phyloP scores from a whole-genome alignment of 2,888 invertebrate genomes.

The Hymenopus coronatus region DNA sequence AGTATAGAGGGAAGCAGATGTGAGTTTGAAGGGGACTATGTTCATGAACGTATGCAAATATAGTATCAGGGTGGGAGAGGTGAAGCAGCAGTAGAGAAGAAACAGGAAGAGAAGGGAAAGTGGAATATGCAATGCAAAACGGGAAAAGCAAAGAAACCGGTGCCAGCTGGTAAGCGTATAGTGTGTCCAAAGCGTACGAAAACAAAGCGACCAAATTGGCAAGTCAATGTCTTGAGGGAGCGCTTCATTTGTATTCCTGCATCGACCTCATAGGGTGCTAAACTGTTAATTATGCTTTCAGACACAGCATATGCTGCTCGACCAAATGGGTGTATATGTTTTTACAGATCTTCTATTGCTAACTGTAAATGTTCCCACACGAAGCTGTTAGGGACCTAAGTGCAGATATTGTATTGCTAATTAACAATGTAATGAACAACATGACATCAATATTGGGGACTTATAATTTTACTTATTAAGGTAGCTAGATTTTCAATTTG shows the following conservation, averaged over 20 bases:
- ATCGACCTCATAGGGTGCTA: background rate
- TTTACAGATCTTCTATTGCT: no score
- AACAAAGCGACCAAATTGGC: background rate
- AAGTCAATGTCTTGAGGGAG: background rate
- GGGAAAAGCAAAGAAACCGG: background rate
- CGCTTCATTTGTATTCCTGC: background rate
- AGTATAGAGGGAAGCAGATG: background rate
- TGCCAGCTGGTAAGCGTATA: background rate
- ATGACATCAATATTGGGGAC: no score
- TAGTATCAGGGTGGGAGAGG: background rate
- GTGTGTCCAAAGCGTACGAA: background rate
- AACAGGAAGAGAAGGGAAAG: background rate
- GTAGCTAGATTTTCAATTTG: no score
- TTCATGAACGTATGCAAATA: background rate
- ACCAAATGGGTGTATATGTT: no score
- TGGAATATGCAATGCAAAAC: conserved; percentile 7
- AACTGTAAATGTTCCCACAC: no score
- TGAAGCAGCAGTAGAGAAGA: background rate
- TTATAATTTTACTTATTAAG: no score
- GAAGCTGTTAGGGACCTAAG: no score
- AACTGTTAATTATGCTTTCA: background rate
- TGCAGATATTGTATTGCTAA: no score
- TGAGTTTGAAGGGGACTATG: background rate
- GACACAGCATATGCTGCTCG: background rate
- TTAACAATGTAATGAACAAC: no score